Conservation (phyloP, 2,888 invertebrate genomes). For the Leuctra nigra region DNA sequence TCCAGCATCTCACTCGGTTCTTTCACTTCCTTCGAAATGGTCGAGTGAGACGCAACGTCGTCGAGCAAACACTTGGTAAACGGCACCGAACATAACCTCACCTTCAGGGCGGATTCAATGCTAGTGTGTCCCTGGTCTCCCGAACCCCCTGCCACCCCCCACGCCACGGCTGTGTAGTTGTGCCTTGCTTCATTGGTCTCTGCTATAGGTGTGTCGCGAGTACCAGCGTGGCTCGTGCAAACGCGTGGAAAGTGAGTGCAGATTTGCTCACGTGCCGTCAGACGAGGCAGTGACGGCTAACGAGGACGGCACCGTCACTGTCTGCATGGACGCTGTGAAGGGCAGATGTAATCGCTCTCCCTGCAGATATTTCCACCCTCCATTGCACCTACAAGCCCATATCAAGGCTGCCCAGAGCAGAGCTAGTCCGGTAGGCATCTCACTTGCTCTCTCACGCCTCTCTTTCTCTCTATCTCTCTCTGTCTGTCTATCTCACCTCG, state of each 20-base stretch:
- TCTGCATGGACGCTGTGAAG: constrained; percentile 99
- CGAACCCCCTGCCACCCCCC: constrained; percentile 34
- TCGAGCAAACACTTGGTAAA: background rate
- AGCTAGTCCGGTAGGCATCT: constrained; percentile 73
- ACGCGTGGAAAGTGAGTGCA: constrained; percentile 95
- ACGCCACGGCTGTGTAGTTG: constrained; percentile 68
- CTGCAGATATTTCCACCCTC: constrained; percentile 99
- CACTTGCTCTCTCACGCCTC: constrained; percentile 29
- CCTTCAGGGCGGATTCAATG: background rate
- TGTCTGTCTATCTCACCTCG: constrained; percentile 49
- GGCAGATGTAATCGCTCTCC: constrained; percentile 98
- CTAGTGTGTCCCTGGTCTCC: constrained; percentile 19
- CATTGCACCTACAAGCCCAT: constrained; percentile 99
- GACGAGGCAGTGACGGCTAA: constrained; percentile 79
- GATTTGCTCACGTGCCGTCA: constrained; percentile 98
- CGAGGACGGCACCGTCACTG: constrained; percentile 98
- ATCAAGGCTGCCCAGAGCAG: constrained; percentile 97
- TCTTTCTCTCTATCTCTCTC: constrained; percentile 46
- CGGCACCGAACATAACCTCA: background rate
- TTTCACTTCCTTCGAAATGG: no score
- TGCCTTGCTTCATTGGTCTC: constrained; percentile 30
- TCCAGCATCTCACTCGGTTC: no score
- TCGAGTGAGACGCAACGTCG: background rate
- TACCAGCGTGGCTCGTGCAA: constrained; percentile 98
- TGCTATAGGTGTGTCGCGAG: constrained; percentile 72